Conservation (phyloP, 2,797 vertebrate genomes). For the Notamacropus eugenii region DNA sequence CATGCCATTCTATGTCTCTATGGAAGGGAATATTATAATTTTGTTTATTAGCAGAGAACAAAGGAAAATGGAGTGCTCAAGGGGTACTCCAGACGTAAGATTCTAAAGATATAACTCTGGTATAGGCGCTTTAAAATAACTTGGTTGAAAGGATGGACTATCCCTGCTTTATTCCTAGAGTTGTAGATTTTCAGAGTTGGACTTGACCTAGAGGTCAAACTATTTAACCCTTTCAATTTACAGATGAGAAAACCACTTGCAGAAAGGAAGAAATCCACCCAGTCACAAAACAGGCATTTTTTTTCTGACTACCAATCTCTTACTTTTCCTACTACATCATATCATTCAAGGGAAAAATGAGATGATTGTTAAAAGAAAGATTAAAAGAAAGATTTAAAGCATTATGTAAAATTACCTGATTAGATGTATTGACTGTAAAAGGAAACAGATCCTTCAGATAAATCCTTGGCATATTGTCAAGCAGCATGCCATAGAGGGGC, state of each 20-base stretch:
- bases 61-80: background rate
- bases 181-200: background rate
- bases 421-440: conserved; percentile 93
- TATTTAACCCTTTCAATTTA: background rate
- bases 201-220: background rate
- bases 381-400: conserved; percentile 20
- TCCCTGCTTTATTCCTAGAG: background rate
- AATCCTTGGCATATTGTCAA: conserved; percentile 99
- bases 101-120: background rate
- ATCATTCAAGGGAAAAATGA: background rate
- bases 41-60: background rate
- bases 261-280: background rate
- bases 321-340: background rate
- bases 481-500: conserved; percentile 96
- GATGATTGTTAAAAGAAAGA: background rate
- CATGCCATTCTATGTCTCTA: background rate
- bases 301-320: background rate
- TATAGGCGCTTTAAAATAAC: background rate
- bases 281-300: background rate
- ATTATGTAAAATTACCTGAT: conserved; percentile 88
- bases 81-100: background rate
- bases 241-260: background rate
- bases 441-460: conserved; percentile 97
- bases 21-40: background rate
- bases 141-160: background rate